These are phyloP conservation scores for Stenodera caucasica DNA, from an alignment of 2,888 invertebrate genomes.

Conservation along the genomic window DNA sequence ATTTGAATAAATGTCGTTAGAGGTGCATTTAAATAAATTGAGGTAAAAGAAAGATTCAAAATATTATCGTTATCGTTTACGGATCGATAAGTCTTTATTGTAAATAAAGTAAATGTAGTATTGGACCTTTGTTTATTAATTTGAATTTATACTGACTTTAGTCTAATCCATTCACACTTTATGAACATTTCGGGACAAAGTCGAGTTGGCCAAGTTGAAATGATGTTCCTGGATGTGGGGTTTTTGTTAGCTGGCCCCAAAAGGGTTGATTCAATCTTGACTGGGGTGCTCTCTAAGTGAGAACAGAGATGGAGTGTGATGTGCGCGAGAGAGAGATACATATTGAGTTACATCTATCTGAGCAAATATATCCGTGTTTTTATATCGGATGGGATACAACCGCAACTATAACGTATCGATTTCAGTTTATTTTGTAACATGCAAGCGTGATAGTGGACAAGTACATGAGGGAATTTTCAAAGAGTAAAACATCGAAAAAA, in stretches of 20 bases:
- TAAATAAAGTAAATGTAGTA: no score
- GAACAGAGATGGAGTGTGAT: background rate
- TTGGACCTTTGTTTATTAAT: conserved; percentile 22
- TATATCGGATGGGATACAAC: background rate
- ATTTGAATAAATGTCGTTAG: conserved; percentile 28
- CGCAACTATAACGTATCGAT: background rate
- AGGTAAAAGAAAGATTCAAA: no score
- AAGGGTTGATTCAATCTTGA: conserved; percentile 20
- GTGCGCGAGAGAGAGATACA: background rate
- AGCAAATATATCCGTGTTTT: background rate
- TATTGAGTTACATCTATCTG: conserved; percentile 4
- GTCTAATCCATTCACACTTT: conserved; percentile 27
- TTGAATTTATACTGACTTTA: conserved; percentile 20
- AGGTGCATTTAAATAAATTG: conserved; percentile 17
- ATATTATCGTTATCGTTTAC: background rate
- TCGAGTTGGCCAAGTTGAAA: conserved; percentile 17
- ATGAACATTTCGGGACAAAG: conserved; percentile 32
- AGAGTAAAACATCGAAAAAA: background rate
- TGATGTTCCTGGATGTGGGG: conserved; percentile 14
- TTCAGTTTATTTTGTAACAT: conserved; percentile 1
- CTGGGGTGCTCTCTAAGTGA: background rate
- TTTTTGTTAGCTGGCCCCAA: conserved; percentile 13
- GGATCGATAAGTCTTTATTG: no score
- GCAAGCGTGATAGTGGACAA: background rate
- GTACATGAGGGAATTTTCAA: background rate